A percentile compares a stretch with the other conserved stretches of the same genome.
Evolutionary conservation across 2,113 vertebrate genomes (phyloP).

Genomic region (Trogon melanurus): DNA sequence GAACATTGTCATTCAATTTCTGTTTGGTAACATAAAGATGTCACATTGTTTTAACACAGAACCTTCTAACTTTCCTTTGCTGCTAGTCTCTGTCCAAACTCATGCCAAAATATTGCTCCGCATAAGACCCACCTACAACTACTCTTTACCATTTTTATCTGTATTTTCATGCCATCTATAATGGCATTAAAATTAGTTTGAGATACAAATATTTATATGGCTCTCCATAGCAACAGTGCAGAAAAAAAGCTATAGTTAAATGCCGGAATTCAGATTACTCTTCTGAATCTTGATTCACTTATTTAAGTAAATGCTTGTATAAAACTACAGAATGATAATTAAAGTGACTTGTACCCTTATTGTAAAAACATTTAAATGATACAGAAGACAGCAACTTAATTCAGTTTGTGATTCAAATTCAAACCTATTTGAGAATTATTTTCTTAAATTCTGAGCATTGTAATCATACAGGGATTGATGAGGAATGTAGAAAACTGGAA

Average conservation of each 20-base stretch:
- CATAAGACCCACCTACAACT: not conserved
- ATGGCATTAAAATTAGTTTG: constrained; percentile 15
- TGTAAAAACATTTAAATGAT: not conserved
- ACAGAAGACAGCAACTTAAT: not conserved
- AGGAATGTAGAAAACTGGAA: not conserved
- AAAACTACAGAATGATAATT: not conserved
- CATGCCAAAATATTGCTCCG: not conserved
- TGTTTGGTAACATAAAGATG: not conserved
- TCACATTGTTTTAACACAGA: not conserved
- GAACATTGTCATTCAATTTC: not conserved
- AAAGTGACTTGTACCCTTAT: not conserved
- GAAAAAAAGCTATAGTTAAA: not conserved
- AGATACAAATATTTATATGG: constrained; percentile 48
- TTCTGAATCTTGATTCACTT: not conserved
- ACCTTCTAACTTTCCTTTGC: not conserved
- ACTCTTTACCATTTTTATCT: not conserved
- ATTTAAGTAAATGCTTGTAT: not conserved
- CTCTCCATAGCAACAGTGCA: constrained; percentile 31
- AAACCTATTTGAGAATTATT: not conserved
- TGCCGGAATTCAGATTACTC: not conserved
- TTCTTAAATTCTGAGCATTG: not conserved
- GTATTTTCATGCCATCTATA: constrained; percentile 18
- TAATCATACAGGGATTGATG: not conserved
- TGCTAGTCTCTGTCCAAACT: not conserved
- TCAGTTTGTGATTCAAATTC: not conserved